A percentile compares a stretch with the other conserved stretches of the same genome.
phyloP scores from a whole-genome alignment of 2,888 invertebrate species.

The Zhengitettix transpicula region DNA sequence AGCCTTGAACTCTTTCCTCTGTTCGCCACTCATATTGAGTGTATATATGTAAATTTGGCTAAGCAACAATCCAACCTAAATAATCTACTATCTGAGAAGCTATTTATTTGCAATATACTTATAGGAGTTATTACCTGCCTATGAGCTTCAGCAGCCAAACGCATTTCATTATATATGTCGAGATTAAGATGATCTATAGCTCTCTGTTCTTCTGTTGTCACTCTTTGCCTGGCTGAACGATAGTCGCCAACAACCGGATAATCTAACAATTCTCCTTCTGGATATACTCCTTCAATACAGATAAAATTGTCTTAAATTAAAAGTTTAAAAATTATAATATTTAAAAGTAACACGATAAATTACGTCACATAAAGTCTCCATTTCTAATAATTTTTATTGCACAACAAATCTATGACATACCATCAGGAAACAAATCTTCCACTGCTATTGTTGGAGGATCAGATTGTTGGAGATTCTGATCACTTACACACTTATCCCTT shows the following conservation, averaged over 20 bases:
- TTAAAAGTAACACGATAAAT: no score
- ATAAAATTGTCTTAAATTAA: neutral
- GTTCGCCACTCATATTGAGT: no score
- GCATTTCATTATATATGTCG: conserved; percentile 86
- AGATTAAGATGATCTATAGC: conserved; percentile 79
- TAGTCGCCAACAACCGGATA: conserved; percentile 64
- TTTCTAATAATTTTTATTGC: neutral
- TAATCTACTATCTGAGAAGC: no score
- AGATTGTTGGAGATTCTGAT: conserved; percentile 46
- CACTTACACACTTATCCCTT: conserved; percentile 27
- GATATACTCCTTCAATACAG: conserved; percentile 42
- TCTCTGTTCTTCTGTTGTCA: conserved; percentile 72
- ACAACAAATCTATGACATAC: no score
- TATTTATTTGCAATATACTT: no score
- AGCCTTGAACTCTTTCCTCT: no score
- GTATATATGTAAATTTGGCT: no score
- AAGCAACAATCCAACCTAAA: no score
- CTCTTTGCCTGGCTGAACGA: conserved; percentile 71
- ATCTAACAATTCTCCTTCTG: conserved; percentile 78
- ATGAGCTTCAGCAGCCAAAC: conserved; percentile 95
- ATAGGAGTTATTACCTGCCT: conserved; percentile 46
- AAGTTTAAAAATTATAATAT: no score
- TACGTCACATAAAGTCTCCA: neutral
- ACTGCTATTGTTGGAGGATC: conserved; percentile 80
- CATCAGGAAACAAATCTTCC: conserved; percentile 67